A percentile compares a stretch with the other conserved stretches of the same genome.
phyloP scores from a whole-genome alignment of 2,888 invertebrate genomes.

The Melanostoma mellinum region DNA sequence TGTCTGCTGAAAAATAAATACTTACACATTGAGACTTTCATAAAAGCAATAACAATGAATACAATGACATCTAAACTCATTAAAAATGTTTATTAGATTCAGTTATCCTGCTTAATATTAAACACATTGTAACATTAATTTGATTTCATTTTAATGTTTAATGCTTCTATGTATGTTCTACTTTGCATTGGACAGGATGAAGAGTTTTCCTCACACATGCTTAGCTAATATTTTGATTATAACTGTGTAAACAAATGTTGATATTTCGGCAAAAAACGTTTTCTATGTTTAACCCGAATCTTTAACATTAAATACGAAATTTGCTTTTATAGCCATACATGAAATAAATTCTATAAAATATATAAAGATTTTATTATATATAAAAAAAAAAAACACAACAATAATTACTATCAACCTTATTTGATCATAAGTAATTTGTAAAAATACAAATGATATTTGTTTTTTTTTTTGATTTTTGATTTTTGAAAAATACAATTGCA shows the following conservation, averaged over 20 bases:
- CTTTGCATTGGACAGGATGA: constrained; percentile 22
- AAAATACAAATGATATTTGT: constrained; percentile 30
- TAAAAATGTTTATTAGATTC: constrained; percentile 65
- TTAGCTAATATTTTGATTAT: constrained; percentile 12
- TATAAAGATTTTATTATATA: constrained; percentile 46
- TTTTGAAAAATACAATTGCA: constrained; percentile 71
- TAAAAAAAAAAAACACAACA: constrained; percentile 68
- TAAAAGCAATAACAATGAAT: neutral
- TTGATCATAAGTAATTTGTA: constrained; percentile 38
- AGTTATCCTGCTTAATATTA: constrained; percentile 60
- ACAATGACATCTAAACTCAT: constrained; percentile 52
- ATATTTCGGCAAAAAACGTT: constrained; percentile 30
- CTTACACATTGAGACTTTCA: no score
- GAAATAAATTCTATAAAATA: constrained; percentile 58
- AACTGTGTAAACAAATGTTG: constrained; percentile 26
- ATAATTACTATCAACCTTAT: constrained; percentile 69
- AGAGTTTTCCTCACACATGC: constrained; percentile 18
- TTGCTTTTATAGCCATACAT: constrained; percentile 24
- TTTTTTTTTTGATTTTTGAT: constrained; percentile 54
- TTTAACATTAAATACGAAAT: constrained; percentile 41
- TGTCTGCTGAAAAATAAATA: neutral
- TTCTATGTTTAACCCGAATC: constrained; percentile 28
- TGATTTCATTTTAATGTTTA: constrained; percentile 21
- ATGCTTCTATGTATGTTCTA: constrained; percentile 20
- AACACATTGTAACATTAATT: constrained; percentile 51